Evolutionary conservation across 1,140 invertebrate species (phyloP).

Genomic region (Caenorhabditis latens): DNA sequence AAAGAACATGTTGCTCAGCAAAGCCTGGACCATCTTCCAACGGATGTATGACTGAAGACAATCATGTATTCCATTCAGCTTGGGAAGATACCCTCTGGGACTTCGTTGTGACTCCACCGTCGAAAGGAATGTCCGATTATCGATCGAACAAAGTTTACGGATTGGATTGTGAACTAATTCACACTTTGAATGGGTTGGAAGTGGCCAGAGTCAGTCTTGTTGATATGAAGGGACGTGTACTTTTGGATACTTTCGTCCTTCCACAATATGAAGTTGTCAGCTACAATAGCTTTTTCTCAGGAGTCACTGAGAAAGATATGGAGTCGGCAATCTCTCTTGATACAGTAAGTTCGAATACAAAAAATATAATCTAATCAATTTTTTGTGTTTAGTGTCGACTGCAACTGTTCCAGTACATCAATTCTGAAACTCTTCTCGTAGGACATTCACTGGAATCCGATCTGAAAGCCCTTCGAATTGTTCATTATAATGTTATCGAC

Average conservation of each 20-base stretch:
- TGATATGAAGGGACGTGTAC: constrained; percentile 80
- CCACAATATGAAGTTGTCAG: constrained; percentile 78
- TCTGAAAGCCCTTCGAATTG: constrained; percentile 87
- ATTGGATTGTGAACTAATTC: constrained; percentile 93
- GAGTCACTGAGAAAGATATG: constrained; percentile 64
- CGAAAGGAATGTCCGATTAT: constrained; percentile 22
- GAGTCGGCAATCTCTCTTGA: constrained; percentile 42
- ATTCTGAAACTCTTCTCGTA: constrained; percentile 81
- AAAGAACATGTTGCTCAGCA: not conserved
- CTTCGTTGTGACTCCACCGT: constrained; percentile 79
- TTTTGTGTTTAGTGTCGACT: constrained; percentile 57
- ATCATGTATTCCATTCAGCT: constrained; percentile 85
- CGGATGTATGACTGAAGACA: constrained; percentile 82
- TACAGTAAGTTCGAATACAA: constrained; percentile 24
- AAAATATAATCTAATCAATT: not conserved
- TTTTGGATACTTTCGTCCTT: constrained; percentile 71
- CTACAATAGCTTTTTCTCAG: constrained; percentile 70
- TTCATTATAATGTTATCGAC: constrained; percentile 85
- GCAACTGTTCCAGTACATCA: constrained; percentile 64
- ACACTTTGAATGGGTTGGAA: constrained; percentile 86
- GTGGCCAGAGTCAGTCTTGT: constrained; percentile 87
- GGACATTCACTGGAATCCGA: constrained; percentile 97
- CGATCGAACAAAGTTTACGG: constrained; percentile 82
- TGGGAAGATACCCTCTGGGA: constrained; percentile 81
- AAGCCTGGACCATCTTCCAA: not conserved